phyloP scores from a whole-genome alignment of 2,888 invertebrate species.

The Portevinia maculata region DNA sequence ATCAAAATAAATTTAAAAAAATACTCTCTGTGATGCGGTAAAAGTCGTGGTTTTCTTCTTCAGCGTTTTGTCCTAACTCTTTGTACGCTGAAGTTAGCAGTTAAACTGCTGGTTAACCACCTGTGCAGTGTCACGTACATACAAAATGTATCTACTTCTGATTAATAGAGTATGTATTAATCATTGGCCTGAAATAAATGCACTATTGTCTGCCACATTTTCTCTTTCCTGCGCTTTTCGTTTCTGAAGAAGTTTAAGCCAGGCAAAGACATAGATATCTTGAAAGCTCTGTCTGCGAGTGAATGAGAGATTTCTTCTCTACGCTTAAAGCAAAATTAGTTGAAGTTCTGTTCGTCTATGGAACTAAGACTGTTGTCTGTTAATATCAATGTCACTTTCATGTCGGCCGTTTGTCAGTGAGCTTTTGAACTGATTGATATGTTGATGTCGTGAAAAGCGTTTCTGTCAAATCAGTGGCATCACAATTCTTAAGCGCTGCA shows the following conservation, averaged over 20 bases:
- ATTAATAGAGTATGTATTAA: conserved; percentile 18
- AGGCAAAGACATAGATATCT: background rate
- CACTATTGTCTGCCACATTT: conserved; percentile 34
- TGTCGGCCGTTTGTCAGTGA: background rate
- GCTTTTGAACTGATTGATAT: conserved; percentile 5
- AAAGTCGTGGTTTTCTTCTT: conserved; percentile 8
- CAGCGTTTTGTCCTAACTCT: background rate
- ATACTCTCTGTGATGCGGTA: background rate
- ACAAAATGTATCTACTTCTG: conserved; percentile 38
- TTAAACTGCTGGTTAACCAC: conserved; percentile 21
- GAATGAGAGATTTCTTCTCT: conserved; percentile 17
- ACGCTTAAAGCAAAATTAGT: conserved; percentile 10
- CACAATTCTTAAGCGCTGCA: background rate
- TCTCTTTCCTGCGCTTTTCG: conserved; percentile 34
- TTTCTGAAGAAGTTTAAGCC: background rate
- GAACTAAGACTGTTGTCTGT: background rate
- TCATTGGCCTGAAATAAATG: conserved; percentile 1
- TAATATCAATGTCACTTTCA: conserved; percentile 55
- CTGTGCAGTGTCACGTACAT: conserved; percentile 55
- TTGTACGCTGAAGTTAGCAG: background rate
- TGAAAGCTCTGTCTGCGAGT: conserved; percentile 38
- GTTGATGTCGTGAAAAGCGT: background rate
- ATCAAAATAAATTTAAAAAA: conserved; percentile 9
- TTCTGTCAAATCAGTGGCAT: background rate
- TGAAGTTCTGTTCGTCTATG: background rate